Evolutionary conservation across 2,797 vertebrate species (phyloP).

Genomic region (Rhyacichthys aspro): DNA sequence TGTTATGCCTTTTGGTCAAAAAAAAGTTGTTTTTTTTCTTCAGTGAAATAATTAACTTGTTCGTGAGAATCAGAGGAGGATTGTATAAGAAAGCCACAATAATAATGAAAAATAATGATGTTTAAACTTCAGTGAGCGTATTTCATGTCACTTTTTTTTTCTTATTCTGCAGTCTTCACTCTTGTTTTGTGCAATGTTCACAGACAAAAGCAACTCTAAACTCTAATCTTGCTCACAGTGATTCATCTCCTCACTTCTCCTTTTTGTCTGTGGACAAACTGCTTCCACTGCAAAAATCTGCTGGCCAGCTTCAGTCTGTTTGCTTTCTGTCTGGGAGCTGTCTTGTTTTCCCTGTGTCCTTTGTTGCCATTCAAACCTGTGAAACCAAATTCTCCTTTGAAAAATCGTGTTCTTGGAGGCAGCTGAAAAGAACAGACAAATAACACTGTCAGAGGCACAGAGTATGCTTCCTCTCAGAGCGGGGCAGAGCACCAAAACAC

Average conservation of each 20-base stretch:
- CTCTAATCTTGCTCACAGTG: background rate
- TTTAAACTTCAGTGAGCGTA: too few relatives aligned
- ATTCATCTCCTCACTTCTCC: background rate
- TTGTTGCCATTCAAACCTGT: constrained; percentile 21
- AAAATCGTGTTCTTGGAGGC: constrained; percentile 13
- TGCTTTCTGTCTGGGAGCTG: constrained; percentile 1
- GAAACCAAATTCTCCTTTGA: constrained; percentile 17
- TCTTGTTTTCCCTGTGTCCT: constrained; percentile 10
- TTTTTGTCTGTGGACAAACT: background rate
- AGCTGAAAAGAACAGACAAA: constrained; percentile 9
- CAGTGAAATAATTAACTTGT: too few relatives aligned
- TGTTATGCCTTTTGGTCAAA: too few relatives aligned
- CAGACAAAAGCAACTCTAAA: constrained; percentile 2
- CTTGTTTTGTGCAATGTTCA: background rate
- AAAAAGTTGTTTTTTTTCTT: too few relatives aligned
- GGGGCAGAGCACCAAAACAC: background rate
- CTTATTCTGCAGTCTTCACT: background rate
- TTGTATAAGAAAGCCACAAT: too few relatives aligned
- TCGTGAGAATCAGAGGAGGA: too few relatives aligned
- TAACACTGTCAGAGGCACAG: constrained; percentile 9
- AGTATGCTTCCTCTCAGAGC: constrained; percentile 2
- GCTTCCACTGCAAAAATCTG: background rate
- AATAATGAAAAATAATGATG: too few relatives aligned
- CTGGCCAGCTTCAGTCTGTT: background rate
- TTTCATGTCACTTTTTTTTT: too few relatives aligned